Percentiles rank a stretch among this genome's conserved stretches.
These are phyloP conservation scores for Apamea anceps DNA, from an alignment of 2,888 invertebrate genomes.

Conservation along the genomic window DNA sequence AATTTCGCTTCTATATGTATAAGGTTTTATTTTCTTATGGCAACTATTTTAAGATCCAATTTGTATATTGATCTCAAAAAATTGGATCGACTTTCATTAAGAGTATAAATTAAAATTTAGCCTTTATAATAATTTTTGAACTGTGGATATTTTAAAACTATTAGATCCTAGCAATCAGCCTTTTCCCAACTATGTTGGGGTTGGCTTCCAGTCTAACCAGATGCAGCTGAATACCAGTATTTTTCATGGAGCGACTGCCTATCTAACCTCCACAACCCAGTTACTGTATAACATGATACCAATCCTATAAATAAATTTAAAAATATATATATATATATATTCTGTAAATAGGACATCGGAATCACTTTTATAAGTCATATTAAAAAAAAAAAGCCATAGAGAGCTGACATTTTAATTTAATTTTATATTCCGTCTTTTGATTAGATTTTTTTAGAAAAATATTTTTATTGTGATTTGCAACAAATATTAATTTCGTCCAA, in stretches of 20 bases:
- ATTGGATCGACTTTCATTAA: background rate
- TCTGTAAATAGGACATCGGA: background rate
- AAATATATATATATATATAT: too few relatives aligned
- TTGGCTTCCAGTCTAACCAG: background rate
- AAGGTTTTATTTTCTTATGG: background rate
- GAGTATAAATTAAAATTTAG: background rate
- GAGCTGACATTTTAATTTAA: background rate
- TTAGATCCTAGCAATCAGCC: background rate
- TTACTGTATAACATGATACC: background rate
- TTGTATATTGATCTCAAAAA: constrained; percentile 31
- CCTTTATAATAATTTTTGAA: background rate
- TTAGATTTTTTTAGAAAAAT: background rate
- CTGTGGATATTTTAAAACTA: background rate
- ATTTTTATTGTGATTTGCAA: background rate
- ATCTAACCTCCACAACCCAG: constrained; percentile 2
- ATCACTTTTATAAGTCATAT: background rate
- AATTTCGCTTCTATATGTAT: background rate
- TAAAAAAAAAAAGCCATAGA: background rate
- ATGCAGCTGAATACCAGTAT: background rate
- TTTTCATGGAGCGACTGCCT: background rate
- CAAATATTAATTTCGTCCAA: constrained; percentile 28
- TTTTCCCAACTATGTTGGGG: background rate
- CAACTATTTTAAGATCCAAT: background rate
- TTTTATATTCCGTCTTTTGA: background rate
- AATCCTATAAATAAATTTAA: too few relatives aligned